Evolutionary conservation across 2,113 vertebrate genomes (phyloP).

Genomic region (Todiramphus saurophagus): DNA sequence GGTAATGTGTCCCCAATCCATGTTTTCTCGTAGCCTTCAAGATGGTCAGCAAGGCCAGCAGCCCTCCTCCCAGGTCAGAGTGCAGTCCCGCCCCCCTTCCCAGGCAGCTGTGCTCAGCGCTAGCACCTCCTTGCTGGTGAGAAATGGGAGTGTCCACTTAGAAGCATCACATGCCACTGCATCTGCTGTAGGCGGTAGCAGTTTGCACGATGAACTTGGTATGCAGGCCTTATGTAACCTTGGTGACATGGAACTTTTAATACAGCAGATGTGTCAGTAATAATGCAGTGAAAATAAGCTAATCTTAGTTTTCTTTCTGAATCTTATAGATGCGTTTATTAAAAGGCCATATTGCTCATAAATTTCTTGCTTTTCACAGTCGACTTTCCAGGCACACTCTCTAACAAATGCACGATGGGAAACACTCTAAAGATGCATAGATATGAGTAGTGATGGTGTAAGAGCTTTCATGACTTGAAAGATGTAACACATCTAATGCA

Average conservation of each 20-base stretch:
- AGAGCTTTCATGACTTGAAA: background rate
- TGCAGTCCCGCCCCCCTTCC: slow-evolving; percentile 90
- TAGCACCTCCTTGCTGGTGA: slow-evolving; percentile 99
- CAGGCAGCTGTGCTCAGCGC: slow-evolving; percentile 94
- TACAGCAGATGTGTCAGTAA: slow-evolving; percentile 52
- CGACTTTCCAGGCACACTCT: background rate
- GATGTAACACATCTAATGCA: background rate
- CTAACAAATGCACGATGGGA: background rate
- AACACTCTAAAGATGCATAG: background rate
- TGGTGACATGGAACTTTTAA: slow-evolving; percentile 69
- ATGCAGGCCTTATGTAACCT: slow-evolving; percentile 83
- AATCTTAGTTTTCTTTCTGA: slow-evolving; percentile 43
- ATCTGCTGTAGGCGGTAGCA: slow-evolving; percentile 90
- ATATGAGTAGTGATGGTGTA: background rate
- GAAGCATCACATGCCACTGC: slow-evolving; percentile 95
- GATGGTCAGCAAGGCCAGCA: slow-evolving; percentile 97
- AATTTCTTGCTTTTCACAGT: background rate
- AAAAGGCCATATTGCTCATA: background rate
- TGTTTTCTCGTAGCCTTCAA: slow-evolving; percentile 93
- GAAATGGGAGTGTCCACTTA: slow-evolving; percentile 97
- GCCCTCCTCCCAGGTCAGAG: slow-evolving; percentile 89
- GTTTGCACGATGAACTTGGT: slow-evolving; percentile 97
- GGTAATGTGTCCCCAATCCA: slow-evolving; percentile 75
- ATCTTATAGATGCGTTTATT: background rate
- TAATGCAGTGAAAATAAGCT: slow-evolving; percentile 15